phyloP scores from a whole-genome alignment of 2,888 invertebrate genomes.

The Spialia ferax region DNA sequence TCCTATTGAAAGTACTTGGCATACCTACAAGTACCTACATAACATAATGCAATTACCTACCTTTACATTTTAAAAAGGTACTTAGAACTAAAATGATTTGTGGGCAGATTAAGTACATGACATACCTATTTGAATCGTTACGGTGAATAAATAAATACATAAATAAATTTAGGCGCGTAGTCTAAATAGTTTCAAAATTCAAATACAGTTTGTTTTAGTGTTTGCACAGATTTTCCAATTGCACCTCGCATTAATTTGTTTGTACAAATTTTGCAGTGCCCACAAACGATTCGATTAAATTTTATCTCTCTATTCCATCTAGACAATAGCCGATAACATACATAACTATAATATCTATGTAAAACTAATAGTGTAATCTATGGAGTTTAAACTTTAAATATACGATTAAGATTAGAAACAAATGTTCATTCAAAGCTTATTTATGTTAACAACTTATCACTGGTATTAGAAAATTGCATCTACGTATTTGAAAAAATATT shows the following conservation, averaged over 20 bases:
- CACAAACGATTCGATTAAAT: constrained; percentile 73
- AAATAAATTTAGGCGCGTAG: constrained; percentile 37
- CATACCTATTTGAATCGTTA: constrained; percentile 40
- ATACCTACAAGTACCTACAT: not conserved
- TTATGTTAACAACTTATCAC: too few species aligned
- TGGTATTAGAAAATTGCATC: too few species aligned
- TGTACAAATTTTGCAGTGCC: constrained; percentile 70
- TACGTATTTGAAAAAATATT: too few species aligned
- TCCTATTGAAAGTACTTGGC: not conserved
- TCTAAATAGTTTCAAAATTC: constrained; percentile 50
- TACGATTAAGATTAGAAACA: not conserved
- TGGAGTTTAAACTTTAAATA: constrained; percentile 16
- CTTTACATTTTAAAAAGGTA: too few species aligned
- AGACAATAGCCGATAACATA: constrained; percentile 53
- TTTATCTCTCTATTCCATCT: constrained; percentile 65
- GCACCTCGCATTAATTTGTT: constrained; percentile 78
- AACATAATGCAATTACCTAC: too few species aligned
- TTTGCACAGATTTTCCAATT: constrained; percentile 77
- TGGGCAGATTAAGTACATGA: constrained; percentile 27
- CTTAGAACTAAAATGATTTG: too few species aligned
- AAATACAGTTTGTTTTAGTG: constrained; percentile 66
- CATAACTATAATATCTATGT: constrained; percentile 25
- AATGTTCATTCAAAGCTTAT: not conserved
- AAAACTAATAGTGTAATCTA: constrained; percentile 26
- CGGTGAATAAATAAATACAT: constrained; percentile 37